A percentile compares a stretch with the other conserved stretches of the same genome.
These are phyloP conservation scores for Marmota monax DNA, from an alignment of 2,113 vertebrate genomes.

Conservation along the genomic window DNA sequence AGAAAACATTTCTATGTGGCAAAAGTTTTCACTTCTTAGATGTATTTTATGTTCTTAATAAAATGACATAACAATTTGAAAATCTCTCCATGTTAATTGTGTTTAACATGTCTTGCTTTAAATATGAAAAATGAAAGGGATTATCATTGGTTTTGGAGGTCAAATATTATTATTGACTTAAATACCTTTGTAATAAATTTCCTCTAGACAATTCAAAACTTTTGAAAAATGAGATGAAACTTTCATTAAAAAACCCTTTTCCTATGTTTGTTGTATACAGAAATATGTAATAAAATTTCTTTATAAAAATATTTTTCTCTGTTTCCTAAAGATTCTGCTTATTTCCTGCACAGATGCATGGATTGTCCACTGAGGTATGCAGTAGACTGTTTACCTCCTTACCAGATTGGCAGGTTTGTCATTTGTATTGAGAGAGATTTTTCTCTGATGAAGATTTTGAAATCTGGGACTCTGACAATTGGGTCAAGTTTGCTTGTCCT, in stretches of 20 bases:
- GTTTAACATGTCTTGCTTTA: constrained; percentile 82
- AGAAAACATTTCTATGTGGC: constrained; percentile 77
- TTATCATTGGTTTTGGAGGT: constrained; percentile 68
- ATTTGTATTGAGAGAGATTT: background rate
- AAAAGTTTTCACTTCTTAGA: constrained; percentile 82
- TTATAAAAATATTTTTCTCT: constrained; percentile 81
- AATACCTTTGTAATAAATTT: constrained; percentile 86
- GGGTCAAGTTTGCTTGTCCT: background rate
- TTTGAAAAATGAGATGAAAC: constrained; percentile 83
- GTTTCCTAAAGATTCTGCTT: constrained; percentile 38
- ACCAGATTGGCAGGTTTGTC: background rate
- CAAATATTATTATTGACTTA: constrained; percentile 84
- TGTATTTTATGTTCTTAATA: constrained; percentile 81
- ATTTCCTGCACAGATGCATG: background rate
- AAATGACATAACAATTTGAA: constrained; percentile 77
- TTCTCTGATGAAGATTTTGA: constrained; percentile 57
- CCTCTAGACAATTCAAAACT: constrained; percentile 83
- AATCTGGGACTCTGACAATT: background rate
- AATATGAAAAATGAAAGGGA: constrained; percentile 58
- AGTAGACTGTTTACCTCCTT: constrained; percentile 33
- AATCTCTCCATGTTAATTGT: constrained; percentile 76
- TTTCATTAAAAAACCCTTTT: constrained; percentile 86
- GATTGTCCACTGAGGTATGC: background rate
- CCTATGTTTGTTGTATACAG: constrained; percentile 87
- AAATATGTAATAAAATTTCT: constrained; percentile 88